Conservation (phyloP, 2,888 invertebrate genomes). For the Heteromyza rotundicornis region DNA sequence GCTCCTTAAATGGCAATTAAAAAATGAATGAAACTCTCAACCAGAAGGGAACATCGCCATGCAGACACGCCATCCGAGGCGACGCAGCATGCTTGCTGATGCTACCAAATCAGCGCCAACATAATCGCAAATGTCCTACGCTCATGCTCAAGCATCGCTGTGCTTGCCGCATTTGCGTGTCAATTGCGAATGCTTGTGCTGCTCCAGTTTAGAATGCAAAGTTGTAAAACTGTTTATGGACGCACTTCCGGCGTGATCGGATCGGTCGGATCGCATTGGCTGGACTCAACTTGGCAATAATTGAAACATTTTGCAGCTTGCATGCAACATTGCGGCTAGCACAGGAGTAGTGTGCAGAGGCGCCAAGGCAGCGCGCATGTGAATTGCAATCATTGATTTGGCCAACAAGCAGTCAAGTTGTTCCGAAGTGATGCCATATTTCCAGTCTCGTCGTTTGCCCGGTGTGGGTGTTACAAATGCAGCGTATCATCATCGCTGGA, state of each 20-base stretch:
- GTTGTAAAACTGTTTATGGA: constrained; percentile 38
- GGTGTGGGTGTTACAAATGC: background rate
- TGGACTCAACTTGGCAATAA: background rate
- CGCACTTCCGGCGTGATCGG: constrained; percentile 33
- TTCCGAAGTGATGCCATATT: background rate
- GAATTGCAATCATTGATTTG: no score
- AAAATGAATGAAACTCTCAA: background rate
- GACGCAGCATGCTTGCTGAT: background rate
- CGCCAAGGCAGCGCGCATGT: background rate
- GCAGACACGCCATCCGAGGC: background rate
- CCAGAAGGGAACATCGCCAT: no score
- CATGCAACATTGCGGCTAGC: background rate
- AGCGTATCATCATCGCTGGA: background rate
- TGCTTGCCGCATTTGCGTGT: constrained; percentile 32
- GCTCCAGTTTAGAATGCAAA: constrained; percentile 37
- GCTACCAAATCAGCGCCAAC: no score
- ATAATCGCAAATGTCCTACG: no score
- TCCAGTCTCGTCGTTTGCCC: background rate
- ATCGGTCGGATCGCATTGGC: background rate
- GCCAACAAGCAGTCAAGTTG: background rate
- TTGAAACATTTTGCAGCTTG: background rate
- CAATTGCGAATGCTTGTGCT: constrained; percentile 32
- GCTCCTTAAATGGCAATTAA: background rate
- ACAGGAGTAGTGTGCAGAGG: background rate
- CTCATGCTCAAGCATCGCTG: background rate